Base-by-base conservation (phyloP, 1,140 invertebrate species). In the Coptotermes formosanus region DNA sequence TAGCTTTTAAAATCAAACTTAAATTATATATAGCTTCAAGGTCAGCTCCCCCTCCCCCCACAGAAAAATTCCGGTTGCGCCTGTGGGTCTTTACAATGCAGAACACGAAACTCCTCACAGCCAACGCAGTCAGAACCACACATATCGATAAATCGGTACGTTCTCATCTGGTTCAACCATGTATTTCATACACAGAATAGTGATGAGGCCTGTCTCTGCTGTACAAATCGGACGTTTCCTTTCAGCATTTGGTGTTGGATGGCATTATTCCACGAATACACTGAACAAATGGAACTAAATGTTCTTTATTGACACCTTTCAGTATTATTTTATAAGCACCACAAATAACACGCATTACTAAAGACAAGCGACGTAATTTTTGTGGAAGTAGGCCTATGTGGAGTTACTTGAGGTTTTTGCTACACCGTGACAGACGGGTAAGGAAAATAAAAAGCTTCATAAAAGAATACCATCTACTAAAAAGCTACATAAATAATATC, bases 401-500 rank as follows among this genome's bases (percentile, higher is more conserved):
- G 64, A 75, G 64, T 75, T 30, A 75, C 30, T 75, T 75, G n/a
- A 75, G 64, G 25, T 30, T 75, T 30, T 16, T 75, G 14, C 64
- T 75, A 8, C n/a, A 30, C n/a, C n/a, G n/a, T 30, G 25, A 30
- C 64, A 30, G 64, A 75, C 64, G 64, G n/a, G 14, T 11, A 75
- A n/a, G 8, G 64, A 30, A n/a, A 30, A 75, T 30, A 75, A 75
- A 75, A n/a, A n/a, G n/a, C 3, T 7, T 75, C 64, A 75, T 75
- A 75, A 75, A 75, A 75, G 52, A 75, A 30, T 30, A 30, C 64
- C 64, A 75, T 30, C 25, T 14, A 75, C 3, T 25, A 75, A 75
- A 75, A 30, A 75, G 64, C 25, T n/a, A 75, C n/a, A 75, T 75
- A 75, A 75, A 75, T 75, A 75, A 75, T 75, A 75, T 30, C 64